Base-by-base conservation (phyloP, 2,888 invertebrate genomes). In the Agelastica alni region DNA sequence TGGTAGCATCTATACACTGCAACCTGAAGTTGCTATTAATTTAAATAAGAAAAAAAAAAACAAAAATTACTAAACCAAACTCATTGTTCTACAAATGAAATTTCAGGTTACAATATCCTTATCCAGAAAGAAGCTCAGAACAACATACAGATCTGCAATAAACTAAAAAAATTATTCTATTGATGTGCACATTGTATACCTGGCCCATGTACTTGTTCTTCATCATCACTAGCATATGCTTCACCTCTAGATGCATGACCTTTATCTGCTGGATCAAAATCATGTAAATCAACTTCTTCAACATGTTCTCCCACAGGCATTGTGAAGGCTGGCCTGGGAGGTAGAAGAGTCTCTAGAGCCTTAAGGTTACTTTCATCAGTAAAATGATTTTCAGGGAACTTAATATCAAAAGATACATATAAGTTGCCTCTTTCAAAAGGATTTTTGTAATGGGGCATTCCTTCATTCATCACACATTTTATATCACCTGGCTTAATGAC, bases 401-500 rank as follows among this genome's bases (percentile, higher is more conserved):
- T 82, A 47, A 96, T 86, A 68, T 87, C 85, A 80, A 97, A 95
- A 67, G 89, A 88, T 51, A 96, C 84, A 71, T 89, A 89, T 43
- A 97, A 79, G 75, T 93, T 89, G 47, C 96, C 96, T 73, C 86
- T 88, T 67, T 92, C 89, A 74, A 89, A 89, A 4, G 93, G 91
- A 76, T 89, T 89, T 72, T 88, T 89, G 68, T 85, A 85, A 28
- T 85, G 80, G 1, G 96, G 96, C 95, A 96, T 96, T 14, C 96
- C 96, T 77, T 95, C 93, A 3, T 88, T 89, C 58, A 80, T 79
- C 51, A 96, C 85, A 58, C 87, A 85, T 74, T 89, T 91, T 2
- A 90, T 77, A 70, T 84, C 84, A 74, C 91, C 91, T 47, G 93
- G 93, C 69, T 89, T 87, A 59, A 96, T 85, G 12, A 96, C 87